Evolutionary conservation across 23 tunicate species (phyloP).

Genomic region (Clavelina lepadiformis): DNA sequence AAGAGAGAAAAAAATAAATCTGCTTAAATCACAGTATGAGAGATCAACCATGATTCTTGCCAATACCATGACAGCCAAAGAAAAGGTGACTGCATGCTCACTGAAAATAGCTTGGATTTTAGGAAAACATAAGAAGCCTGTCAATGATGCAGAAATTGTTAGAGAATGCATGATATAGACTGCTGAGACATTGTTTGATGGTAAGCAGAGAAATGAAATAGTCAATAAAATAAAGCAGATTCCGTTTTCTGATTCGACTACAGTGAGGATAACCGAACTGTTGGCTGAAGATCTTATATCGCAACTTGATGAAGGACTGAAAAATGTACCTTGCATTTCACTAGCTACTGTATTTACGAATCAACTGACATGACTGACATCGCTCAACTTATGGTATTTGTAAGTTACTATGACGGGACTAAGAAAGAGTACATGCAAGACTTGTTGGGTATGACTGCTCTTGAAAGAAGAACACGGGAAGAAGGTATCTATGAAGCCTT

Average conservation of each 20-base stretch:
- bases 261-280: slow-evolving; percentile 14
- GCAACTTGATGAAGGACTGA: slow-evolving; percentile 16
- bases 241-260: slow-evolving; percentile 3
- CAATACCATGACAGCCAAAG: slow-evolving; percentile 18
- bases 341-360: slow-evolving; percentile 11
- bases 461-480: slow-evolving; percentile 24
- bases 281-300: slow-evolving; percentile 13
- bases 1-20: slow-evolving; percentile 5
- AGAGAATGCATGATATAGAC: slow-evolving; percentile 9
- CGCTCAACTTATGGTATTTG: slow-evolving; percentile 21
- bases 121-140: neutral
- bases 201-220: slow-evolving; percentile 13
- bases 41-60: slow-evolving; percentile 8
- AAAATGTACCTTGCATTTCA: slow-evolving; percentile 11
- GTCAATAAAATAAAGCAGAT: slow-evolving; percentile 9
- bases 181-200: slow-evolving; percentile 14
- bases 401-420: neutral
- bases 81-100: slow-evolving; percentile 9
- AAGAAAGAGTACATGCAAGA: slow-evolving; percentile 12
- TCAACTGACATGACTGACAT: slow-evolving; percentile 19
- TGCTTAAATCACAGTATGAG: slow-evolving; percentile 9
- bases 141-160: slow-evolving; percentile 24
- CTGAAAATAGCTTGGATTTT: slow-evolving; percentile 16
- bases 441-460: slow-evolving; percentile 21
- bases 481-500: slow-evolving; percentile 27